phyloP scores from a whole-genome alignment of 2,113 vertebrate genomes.

The Martes martes region DNA sequence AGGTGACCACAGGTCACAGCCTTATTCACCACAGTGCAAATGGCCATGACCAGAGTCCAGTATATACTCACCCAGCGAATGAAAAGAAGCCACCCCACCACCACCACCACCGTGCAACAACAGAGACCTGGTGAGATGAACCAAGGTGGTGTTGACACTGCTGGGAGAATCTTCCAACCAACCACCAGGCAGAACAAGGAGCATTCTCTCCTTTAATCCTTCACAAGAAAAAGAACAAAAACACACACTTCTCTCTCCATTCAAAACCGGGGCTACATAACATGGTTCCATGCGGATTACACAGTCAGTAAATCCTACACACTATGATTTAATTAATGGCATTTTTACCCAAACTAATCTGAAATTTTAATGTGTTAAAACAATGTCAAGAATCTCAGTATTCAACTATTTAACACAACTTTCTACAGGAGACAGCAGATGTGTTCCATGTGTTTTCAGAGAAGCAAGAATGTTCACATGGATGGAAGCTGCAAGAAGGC shows the following conservation, averaged over 20 bases:
- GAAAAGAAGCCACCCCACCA: accelerated
- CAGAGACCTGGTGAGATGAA: neutral
- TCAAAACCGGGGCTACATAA: neutral
- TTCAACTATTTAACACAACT: slow-evolving; percentile 18
- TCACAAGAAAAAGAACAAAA: neutral
- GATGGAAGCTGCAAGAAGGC: neutral
- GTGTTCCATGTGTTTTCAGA: slow-evolving; percentile 8
- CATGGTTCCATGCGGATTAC: neutral
- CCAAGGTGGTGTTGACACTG: accelerated
- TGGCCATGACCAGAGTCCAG: accelerated
- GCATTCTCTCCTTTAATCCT: neutral
- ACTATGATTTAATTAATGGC: neutral
- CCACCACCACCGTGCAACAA: neutral
- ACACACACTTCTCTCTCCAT: neutral
- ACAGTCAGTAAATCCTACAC: neutral
- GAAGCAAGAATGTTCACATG: neutral
- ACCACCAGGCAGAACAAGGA: accelerated
- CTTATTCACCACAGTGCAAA: neutral
- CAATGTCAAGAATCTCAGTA: slow-evolving; percentile 25
- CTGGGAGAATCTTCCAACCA: neutral
- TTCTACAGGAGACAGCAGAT: slow-evolving; percentile 19
- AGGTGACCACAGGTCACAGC: neutral
- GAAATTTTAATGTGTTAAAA: slow-evolving; percentile 38
- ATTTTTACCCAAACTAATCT: neutral
- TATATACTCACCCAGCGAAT: too few species aligned